Conservation (phyloP, 2,888 invertebrate genomes). For the Philonicus albiceps region DNA sequence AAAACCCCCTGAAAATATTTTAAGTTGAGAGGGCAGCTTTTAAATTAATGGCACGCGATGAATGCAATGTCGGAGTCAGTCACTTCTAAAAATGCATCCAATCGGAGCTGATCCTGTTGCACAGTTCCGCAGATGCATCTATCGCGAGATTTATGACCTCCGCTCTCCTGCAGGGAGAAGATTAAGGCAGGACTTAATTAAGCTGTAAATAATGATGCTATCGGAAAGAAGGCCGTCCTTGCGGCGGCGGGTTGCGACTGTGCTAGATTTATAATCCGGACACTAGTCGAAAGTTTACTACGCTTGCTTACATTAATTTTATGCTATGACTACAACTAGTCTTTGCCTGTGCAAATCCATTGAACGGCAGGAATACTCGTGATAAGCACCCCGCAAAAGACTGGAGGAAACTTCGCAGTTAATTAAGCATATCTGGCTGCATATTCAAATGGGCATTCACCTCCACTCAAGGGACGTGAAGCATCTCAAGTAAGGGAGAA, state of each 20-base stretch:
- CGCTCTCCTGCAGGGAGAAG: not conserved
- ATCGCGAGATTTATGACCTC: not conserved
- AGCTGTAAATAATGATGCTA: not conserved
- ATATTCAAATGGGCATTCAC: conserved; percentile 13
- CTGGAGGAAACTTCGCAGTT: conserved; percentile 8
- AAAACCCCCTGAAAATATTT: not conserved
- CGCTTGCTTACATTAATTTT: not conserved
- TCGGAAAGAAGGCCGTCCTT: not conserved
- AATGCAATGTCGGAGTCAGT: not conserved
- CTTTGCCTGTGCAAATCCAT: not conserved
- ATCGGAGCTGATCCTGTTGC: not conserved
- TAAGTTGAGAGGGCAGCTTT: not conserved
- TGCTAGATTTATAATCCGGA: not conserved
- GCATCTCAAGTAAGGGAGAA: not conserved
- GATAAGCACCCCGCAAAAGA: not conserved
- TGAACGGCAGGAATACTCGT: not conserved
- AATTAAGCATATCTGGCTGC: not conserved
- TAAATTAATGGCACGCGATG: not conserved
- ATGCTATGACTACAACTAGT: not conserved
- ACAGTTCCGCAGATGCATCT: not conserved
- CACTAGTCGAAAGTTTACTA: not conserved
- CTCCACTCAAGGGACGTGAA: not conserved
- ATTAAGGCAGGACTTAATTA: conserved; percentile 6
- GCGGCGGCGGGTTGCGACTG: not conserved
- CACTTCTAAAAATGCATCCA: not conserved